Percentiles rank a stretch among this genome's conserved stretches.
phyloP scores from a whole-genome alignment of 2,888 invertebrate genomes.

The Heliconius ismenius region DNA sequence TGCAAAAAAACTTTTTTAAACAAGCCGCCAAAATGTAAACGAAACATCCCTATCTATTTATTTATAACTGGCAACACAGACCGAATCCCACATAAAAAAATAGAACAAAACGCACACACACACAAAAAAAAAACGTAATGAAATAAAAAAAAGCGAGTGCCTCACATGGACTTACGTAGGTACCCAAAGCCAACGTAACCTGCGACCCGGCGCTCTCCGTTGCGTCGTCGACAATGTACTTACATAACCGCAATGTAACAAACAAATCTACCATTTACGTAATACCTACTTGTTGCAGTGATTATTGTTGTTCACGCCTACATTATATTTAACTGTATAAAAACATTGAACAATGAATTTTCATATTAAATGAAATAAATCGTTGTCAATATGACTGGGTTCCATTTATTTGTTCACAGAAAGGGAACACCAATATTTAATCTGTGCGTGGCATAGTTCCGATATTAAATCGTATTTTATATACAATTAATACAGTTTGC shows the following conservation, averaged over 20 bases:
- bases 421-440: neutral
- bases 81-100: neutral
- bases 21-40: neutral
- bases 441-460: neutral
- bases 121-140: slow-evolving; percentile 15
- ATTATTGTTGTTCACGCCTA: slow-evolving; percentile 60
- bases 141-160: slow-evolving; percentile 33
- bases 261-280: slow-evolving; percentile 76
- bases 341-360: neutral
- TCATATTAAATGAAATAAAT: neutral
- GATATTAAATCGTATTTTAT: neutral
- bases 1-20: neutral
- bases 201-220: slow-evolving; percentile 71
- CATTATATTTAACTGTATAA: slow-evolving; percentile 13
- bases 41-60: neutral
- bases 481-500: neutral
- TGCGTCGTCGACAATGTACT: slow-evolving; percentile 67
- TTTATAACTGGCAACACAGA: neutral
- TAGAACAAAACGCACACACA: neutral
- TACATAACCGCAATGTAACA: slow-evolving; percentile 71
- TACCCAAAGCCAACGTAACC: slow-evolving; percentile 63
- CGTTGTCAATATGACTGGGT: neutral
- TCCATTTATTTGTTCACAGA: neutral
- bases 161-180: slow-evolving; percentile 35
- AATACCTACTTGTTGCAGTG: slow-evolving; percentile 66